phyloP scores from a whole-genome alignment of 23 tunicate genomes.

The Ascidia mentula region DNA sequence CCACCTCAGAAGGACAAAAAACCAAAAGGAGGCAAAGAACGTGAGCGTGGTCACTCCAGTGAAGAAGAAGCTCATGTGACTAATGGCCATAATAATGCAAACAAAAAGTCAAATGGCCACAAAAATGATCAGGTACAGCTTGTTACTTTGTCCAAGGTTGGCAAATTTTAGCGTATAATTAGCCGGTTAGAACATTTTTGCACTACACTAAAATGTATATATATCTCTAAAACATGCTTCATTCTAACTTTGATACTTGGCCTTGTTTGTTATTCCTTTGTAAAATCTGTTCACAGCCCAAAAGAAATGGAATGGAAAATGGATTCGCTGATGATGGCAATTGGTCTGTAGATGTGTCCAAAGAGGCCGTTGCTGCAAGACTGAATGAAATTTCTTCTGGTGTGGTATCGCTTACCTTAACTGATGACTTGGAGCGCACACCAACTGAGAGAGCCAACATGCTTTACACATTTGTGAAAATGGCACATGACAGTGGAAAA shows the following conservation, averaged over 20 bases:
- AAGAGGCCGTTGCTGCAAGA: constrained; percentile 87
- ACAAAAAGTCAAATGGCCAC: neutral
- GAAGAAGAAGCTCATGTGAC: constrained; percentile 35
- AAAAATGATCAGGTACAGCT: too few relatives aligned
- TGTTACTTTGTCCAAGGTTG: too few relatives aligned
- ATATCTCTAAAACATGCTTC: too few relatives aligned
- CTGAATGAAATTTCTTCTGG: constrained; percentile 78
- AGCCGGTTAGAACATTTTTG: too few relatives aligned
- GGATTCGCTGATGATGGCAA: constrained; percentile 73
- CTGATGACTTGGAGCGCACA: constrained; percentile 80
- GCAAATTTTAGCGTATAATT: too few relatives aligned
- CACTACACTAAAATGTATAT: too few relatives aligned
- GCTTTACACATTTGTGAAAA: constrained; percentile 78
- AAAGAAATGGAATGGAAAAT: constrained; percentile 11
- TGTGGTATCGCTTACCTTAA: constrained; percentile 58
- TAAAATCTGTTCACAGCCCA: neutral
- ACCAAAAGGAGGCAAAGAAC: constrained; percentile 25
- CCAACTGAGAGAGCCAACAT: constrained; percentile 87
- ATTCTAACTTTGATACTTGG: too few relatives aligned
- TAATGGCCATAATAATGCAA: neutral
- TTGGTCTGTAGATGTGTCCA: constrained; percentile 93
- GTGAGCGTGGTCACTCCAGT: constrained; percentile 44
- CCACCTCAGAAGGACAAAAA: constrained; percentile 92
- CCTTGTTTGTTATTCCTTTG: too few relatives aligned
- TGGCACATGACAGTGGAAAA: constrained; percentile 47